Evolutionary conservation across 2,888 invertebrate species (phyloP), one percentile per base, ranked within the genome.

Genomic region (Spodoptera picta): DNA sequence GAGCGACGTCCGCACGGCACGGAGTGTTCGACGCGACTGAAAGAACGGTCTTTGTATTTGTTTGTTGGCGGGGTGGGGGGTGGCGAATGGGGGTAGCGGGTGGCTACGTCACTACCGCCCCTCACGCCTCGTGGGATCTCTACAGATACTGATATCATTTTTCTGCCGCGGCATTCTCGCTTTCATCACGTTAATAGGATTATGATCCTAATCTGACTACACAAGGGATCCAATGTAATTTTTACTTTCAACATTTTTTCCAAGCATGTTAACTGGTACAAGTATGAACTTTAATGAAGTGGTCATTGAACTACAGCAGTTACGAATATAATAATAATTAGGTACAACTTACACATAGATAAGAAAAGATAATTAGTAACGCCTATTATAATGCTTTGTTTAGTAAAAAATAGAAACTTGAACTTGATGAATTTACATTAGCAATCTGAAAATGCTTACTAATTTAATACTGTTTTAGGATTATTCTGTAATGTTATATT

Each of bases 1-100:
- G 65, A 48, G 77, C 60, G 80, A 83, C 85, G 90, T 90, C 86
- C 83, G 84, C 87, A 79, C 90, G 83, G 83, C 87, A 84, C 90
- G 87, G 81, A 71, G 88, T 89, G 84, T 89, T 91, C 87, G 90
- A 89, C 87, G 87, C 90, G 93, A 95, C 89, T 94, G 93, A 83
- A 41, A 47, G 45, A 51, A 54, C 60, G 53, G 75, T 79, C 81
- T 83, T 85, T 83, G 83, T 85, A 82, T 86, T 81, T 82, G 83
- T 83, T 79, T 83, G 81, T 73, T 75, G 82, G 83, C 65, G 67
- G 79, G 81, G 83, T 69, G 71, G 78, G 19, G 81, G 65, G 69
- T 79, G 75, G 74, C 72, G 73, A 77, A 68, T 27, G 57, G 49
- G 71, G 73, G 67, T 73, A 80, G 83, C 66, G 81, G 82, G 75